Percentiles rank a stretch among this genome's conserved stretches.
Evolutionary conservation across 2,797 vertebrate species (phyloP).

Genomic region (Phataginus tetradactyla): DNA sequence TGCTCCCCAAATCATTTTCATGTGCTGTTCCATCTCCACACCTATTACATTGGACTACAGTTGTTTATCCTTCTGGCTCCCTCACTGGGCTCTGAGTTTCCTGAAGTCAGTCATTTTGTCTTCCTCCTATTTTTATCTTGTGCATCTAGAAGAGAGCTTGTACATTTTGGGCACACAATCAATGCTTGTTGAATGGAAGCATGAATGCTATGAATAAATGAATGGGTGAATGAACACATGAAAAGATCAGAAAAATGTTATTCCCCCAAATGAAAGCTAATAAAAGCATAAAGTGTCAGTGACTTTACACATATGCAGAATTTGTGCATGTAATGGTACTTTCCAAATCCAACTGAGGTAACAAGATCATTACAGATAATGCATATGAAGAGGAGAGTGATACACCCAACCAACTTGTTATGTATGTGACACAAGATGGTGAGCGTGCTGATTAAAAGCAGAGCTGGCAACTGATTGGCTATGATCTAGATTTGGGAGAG

Average conservation of each 20-base stretch:
- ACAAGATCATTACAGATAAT: not conserved
- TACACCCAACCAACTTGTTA: not conserved
- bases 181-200: not conserved
- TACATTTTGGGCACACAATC: not conserved
- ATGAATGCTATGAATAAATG: not conserved
- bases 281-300: not conserved
- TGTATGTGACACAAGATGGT: not conserved
- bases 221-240: not conserved
- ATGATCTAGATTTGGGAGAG: not conserved
- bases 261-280: not conserved
- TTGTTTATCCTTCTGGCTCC: not conserved
- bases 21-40: not conserved
- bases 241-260: not conserved
- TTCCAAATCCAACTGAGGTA: not conserved
- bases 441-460: not conserved
- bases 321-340: not conserved
- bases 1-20: not conserved
- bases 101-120: not conserved
- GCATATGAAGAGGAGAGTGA: not conserved
- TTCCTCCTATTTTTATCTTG: not conserved
- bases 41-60: not conserved
- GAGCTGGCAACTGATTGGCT: not conserved
- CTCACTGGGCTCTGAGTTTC: not conserved
- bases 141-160: not conserved
- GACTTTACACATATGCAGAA: not conserved